phyloP scores from a whole-genome alignment of 2,113 vertebrate genomes.

The Nesogale talazaci region DNA sequence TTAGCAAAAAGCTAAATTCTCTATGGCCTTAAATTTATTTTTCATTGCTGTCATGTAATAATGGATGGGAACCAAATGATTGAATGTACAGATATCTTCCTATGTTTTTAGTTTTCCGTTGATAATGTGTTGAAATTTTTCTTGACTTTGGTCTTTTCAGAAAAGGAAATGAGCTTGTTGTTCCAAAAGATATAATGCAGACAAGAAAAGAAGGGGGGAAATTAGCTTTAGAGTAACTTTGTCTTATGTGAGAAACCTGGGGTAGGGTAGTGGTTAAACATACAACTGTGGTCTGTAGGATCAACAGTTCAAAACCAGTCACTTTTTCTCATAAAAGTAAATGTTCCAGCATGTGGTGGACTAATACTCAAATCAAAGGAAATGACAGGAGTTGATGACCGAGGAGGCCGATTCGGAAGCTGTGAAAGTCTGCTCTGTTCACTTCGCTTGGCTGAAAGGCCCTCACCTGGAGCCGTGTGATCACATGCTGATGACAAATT shows the following conservation, averaged over 20 bases:
- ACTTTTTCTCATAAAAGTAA: constrained; percentile 1
- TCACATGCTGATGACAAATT: constrained; percentile 52
- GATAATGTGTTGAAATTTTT: neutral
- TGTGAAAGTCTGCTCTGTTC: neutral
- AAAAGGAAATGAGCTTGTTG: neutral
- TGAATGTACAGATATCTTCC: constrained; percentile 42
- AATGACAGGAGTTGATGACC: neutral
- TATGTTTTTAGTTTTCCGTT: constrained; percentile 43
- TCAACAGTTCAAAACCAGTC: no score
- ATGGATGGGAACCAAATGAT: constrained; percentile 53
- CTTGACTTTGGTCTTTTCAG: neutral
- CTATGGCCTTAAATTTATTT: neutral
- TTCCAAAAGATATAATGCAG: constrained; percentile 17
- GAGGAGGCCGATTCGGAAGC: neutral
- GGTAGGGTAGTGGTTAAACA: no score
- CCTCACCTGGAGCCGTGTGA: neutral
- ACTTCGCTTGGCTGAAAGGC: neutral
- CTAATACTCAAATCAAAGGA: neutral
- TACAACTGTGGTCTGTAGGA: no score
- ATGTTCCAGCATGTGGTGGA: neutral
- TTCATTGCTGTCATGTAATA: constrained; percentile 46
- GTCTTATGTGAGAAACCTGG: no score
- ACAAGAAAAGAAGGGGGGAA: constrained; percentile 40
- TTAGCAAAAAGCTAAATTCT: neutral
- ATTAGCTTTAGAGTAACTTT: neutral